phyloP scores from a whole-genome alignment of 1,140 invertebrate genomes.

The Musca vetustissima region DNA sequence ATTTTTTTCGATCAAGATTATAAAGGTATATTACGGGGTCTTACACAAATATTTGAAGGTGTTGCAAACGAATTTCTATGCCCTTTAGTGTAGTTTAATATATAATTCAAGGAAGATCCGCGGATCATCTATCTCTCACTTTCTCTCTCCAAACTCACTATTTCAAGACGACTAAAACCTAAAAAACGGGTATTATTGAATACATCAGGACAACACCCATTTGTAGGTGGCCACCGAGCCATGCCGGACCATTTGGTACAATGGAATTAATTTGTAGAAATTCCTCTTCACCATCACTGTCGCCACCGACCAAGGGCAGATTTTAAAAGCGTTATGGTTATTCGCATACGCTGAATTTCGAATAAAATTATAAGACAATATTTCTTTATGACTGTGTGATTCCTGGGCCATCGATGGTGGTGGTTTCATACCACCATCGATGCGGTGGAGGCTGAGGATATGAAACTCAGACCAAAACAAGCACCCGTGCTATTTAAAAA shows the following conservation, averaged over 20 bases:
- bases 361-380: conserved; percentile 68
- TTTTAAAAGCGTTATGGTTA: conserved; percentile 81
- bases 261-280: conserved; percentile 96
- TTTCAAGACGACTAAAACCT: conserved; percentile 94
- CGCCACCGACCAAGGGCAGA: conserved; percentile 89
- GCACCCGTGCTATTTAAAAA: background rate
- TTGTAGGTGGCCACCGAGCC: conserved; percentile 82
- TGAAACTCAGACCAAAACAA: background rate
- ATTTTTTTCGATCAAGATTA: too few relatives aligned
- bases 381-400: conserved; percentile 23
- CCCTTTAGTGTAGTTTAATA: too few relatives aligned
- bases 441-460: background rate
- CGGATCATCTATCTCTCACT: too few relatives aligned
- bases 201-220: conserved; percentile 93
- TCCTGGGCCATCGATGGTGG: conserved; percentile 26
- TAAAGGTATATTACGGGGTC: too few relatives aligned
- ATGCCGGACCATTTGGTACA: conserved; percentile 94
- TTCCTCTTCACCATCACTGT: conserved; percentile 75
- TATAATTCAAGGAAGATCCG: conserved; percentile 48
- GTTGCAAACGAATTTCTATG: too few relatives aligned
- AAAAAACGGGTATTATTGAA: conserved; percentile 90
- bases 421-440: conserved; percentile 27
- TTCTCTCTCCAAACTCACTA: conserved; percentile 62
- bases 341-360: conserved; percentile 83
- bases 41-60: too few relatives aligned